These are phyloP conservation scores for Coluber constrictor DNA, from an alignment of 2,797 vertebrate species.

Conservation along the genomic window DNA sequence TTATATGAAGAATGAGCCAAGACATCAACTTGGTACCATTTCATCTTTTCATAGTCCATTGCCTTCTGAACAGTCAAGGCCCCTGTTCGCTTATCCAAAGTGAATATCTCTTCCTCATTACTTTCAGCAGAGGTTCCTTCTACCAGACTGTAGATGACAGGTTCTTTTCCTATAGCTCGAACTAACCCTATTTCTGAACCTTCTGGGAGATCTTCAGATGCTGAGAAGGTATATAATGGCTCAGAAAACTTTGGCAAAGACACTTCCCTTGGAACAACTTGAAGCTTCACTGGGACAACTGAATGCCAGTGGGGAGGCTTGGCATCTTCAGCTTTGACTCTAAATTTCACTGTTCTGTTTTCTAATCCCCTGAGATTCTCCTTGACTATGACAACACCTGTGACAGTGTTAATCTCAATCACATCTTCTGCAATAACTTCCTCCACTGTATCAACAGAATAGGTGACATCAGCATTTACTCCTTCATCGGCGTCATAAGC, in stretches of 20 bases:
- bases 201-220: constrained; percentile 86
- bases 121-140: constrained; percentile 92
- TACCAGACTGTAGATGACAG: constrained; percentile 94
- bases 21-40: constrained; percentile 94
- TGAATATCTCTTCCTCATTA: constrained; percentile 89
- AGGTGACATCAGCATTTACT: constrained; percentile 94
- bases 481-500: constrained; percentile 96
- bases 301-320: constrained; percentile 90
- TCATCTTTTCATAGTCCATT: constrained; percentile 92
- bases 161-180: constrained; percentile 84
- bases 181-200: constrained; percentile 91
- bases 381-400: constrained; percentile 87
- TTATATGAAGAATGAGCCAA: constrained; percentile 88
- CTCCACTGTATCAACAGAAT: constrained; percentile 84
- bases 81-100: constrained; percentile 84
- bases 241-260: constrained; percentile 92
- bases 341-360: constrained; percentile 91
- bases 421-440: constrained; percentile 80
- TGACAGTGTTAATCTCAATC: constrained; percentile 90
- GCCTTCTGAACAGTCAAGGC: constrained; percentile 84
- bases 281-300: constrained; percentile 85
- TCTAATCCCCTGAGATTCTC: constrained; percentile 89
- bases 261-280: constrained; percentile 87
- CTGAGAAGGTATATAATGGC: constrained; percentile 91
- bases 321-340: constrained; percentile 90